Percentiles rank a stretch among this genome's conserved stretches.
phyloP scores from a whole-genome alignment of 2,113 vertebrate genomes.

The Turnix velox region DNA sequence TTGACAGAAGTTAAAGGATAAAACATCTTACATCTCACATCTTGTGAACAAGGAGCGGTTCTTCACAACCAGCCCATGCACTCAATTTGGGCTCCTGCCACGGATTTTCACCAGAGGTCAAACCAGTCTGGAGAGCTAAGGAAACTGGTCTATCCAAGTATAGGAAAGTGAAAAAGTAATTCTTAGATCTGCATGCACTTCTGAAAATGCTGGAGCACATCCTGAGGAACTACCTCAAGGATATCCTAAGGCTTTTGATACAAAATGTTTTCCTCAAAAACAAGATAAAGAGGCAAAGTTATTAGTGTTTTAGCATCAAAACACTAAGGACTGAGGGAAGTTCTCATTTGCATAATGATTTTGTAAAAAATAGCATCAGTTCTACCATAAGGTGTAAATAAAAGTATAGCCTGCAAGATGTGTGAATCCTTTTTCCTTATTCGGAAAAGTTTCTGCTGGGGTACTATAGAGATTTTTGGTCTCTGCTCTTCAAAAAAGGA shows the following conservation, averaged over 20 bases:
- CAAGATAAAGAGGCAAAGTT: not conserved
- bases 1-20: not conserved
- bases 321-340: not conserved
- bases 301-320: not conserved
- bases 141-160: not conserved
- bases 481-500: not conserved
- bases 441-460: not conserved
- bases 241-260: not conserved
- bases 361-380: not conserved
- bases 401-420: not conserved
- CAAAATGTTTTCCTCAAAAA: not conserved
- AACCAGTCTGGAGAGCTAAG: not conserved
- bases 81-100: not conserved
- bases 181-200: fast-evolving
- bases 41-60: not conserved
- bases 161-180: not conserved
- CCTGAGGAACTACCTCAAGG: not conserved
- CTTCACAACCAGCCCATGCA: not conserved
- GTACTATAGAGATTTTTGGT: not conserved
- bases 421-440: not conserved
- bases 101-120: not conserved
- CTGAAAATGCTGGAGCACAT: not conserved
- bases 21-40: not conserved
- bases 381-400: not conserved
- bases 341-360: not conserved